Evolutionary conservation across 1,140 invertebrate species (phyloP), one percentile per base, ranked within the genome.

Genomic region (Zaprionus tsacasi): DNA sequence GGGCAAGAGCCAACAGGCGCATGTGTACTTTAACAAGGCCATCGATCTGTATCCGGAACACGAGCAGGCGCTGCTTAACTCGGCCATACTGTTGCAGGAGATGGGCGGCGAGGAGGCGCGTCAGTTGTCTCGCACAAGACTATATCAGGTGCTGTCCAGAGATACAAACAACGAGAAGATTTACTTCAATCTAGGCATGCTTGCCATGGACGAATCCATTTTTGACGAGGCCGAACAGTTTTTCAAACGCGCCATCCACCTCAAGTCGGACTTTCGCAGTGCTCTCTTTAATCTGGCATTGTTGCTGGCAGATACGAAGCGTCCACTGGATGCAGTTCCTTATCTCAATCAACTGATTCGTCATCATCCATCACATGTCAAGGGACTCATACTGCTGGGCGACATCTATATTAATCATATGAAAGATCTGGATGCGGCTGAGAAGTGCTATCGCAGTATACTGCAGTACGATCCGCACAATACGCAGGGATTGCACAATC

Each of bases 391-490:
- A 72, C 93, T 99, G 15, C 93, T 99, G 6, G 98, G 98, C 13
- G 98, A 99, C 92, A 98, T 99, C 82, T 99, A 99, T 92, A 98
- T 99, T 45, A 99, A 99, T 92, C 96, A 97, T 74, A 96, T 99
- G 76, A 99, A 99, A 92, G 98, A 99, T 93, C 92, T 99, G 81
- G 97, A 98, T 90, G 96, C 97, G 1, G 98, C 98, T 25, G 97
- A 98, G 93, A 96, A 98, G 96, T 99, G 98, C 92, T 99, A 99
- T 93, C 95, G 95, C 54, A 95, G 96, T 70, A 99, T 99, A 78
- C 92, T 99, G 1, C 95, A 96, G 78, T 91, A 98, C 45, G 98
- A 99, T 74, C 96, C 98, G 0, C 95, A 96, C 61, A 98, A 99
- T 92, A 96, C 98, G 58, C 98, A 99, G 93, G 98, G 97, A 4